Evolutionary conservation across 2,888 invertebrate species (phyloP).

Genomic region (Deilephila elpenor): DNA sequence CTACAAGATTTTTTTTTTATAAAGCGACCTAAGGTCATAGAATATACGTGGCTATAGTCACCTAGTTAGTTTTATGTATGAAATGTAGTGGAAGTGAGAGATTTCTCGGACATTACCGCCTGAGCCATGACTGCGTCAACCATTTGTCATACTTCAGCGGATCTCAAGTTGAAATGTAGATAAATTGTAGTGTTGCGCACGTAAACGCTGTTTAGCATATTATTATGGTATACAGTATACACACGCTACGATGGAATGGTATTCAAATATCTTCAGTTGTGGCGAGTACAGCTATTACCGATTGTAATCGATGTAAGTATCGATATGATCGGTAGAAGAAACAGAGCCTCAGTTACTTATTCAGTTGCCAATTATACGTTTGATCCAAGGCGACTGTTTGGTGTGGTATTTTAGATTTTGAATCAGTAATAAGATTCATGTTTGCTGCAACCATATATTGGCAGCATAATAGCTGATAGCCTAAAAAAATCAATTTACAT

Average conservation of each 20-base stretch:
- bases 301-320: neutral
- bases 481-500: no score
- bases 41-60: neutral
- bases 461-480: no score
- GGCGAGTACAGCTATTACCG: neutral
- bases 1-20: no score
- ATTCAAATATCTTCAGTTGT: neutral
- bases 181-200: slow-evolving; percentile 10
- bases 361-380: no score
- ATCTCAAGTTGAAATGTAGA: slow-evolving; percentile 4
- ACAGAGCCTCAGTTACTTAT: no score
- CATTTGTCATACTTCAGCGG: slow-evolving; percentile 3
- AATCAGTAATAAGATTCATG: no score
- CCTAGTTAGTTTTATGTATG: neutral
- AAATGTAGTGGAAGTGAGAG: neutral
- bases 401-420: no score
- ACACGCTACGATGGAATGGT: slow-evolving; percentile 1
- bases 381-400: no score
- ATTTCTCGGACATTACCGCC: neutral
- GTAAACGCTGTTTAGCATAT: slow-evolving; percentile 4
- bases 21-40: neutral
- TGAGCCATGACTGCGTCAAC: slow-evolving; percentile 17
- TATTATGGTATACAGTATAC: neutral
- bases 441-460: no score
- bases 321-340: no score